Evolutionary conservation across 2,888 invertebrate species (phyloP).

Genomic region (Tribolium freemani): DNA sequence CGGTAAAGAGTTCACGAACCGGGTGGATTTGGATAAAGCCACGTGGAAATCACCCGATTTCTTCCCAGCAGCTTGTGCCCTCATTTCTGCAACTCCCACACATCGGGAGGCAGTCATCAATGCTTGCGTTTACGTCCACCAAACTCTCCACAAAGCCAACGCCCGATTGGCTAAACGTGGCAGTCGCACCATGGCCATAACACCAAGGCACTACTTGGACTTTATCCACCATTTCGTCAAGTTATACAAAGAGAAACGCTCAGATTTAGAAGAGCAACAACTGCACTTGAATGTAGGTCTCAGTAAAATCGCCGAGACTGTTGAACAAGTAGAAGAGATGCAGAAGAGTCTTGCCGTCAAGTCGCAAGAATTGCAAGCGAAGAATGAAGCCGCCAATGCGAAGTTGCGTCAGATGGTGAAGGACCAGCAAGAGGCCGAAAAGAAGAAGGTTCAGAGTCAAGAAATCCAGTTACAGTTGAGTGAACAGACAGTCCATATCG

Average conservation of each 20-base stretch:
- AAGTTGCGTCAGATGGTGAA: slow-evolving; percentile 99
- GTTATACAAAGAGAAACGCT: slow-evolving; percentile 96
- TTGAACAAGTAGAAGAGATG: slow-evolving; percentile 99
- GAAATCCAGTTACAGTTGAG: slow-evolving; percentile 89
- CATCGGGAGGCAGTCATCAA: slow-evolving; percentile 99
- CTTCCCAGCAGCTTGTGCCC: slow-evolving; percentile 90
- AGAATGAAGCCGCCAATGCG: slow-evolving; percentile 99
- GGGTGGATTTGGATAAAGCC: slow-evolving; percentile 92
- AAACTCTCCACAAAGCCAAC: slow-evolving; percentile 96
- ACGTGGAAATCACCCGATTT: slow-evolving; percentile 89
- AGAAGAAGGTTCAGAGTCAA: slow-evolving; percentile 98
- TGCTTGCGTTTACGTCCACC: slow-evolving; percentile 98
- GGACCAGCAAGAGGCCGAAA: slow-evolving; percentile 99
- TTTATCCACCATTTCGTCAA: slow-evolving; percentile 99
- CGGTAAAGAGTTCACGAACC: slow-evolving; percentile 96
- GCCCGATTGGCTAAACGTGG: slow-evolving; percentile 91
- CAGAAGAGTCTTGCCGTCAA: slow-evolving; percentile 98
- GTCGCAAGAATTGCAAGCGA: slow-evolving; percentile 93
- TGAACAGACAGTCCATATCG: slow-evolving; percentile 93
- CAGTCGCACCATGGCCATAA: slow-evolving; percentile 96
- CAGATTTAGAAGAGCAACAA: slow-evolving; percentile 98
- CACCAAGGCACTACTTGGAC: slow-evolving; percentile 97
- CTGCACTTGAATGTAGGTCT: slow-evolving; percentile 98
- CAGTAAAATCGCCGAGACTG: slow-evolving; percentile 98
- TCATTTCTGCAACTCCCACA: slow-evolving; percentile 79